These are phyloP conservation scores for Indri indri DNA, from an alignment of 2,113 vertebrate species.

Conservation along the genomic window DNA sequence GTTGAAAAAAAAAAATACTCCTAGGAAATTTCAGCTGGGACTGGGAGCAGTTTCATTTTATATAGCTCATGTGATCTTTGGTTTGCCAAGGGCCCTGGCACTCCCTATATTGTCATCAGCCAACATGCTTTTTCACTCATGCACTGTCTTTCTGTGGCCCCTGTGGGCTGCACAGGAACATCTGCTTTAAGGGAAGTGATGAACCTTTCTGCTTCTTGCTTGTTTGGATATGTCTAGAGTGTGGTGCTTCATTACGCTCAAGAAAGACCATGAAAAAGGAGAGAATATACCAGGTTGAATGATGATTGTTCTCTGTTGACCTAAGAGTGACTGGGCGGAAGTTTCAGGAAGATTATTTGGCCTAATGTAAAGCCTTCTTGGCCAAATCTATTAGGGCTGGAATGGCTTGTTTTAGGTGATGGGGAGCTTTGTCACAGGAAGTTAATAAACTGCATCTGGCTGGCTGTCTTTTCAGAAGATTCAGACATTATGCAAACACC, in stretches of 20 bases:
- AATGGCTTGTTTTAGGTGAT: not conserved
- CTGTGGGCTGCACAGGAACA: not conserved
- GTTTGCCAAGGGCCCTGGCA: not conserved
- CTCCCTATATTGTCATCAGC: not conserved
- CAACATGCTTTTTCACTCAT: not conserved
- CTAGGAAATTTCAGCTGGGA: not conserved
- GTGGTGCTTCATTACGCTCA: not conserved
- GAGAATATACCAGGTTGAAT: not conserved
- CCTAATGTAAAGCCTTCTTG: not conserved
- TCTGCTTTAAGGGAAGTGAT: no score
- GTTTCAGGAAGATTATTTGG: not conserved
- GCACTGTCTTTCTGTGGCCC: not conserved
- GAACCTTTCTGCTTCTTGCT: not conserved
- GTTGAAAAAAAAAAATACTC: not conserved
- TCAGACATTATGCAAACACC: not conserved
- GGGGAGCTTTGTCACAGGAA: not conserved
- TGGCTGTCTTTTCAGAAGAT: not conserved
- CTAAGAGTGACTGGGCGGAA: not conserved
- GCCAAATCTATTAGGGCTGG: not conserved
- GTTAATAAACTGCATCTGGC: not conserved
- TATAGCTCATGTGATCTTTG: not conserved
- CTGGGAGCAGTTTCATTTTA: not conserved
- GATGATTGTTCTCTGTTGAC: not conserved
- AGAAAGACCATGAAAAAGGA: not conserved
- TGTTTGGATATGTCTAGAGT: not conserved